Percentiles rank a stretch among this genome's conserved stretches.
Evolutionary conservation across 2,113 vertebrate genomes (phyloP).

Genomic region (Aphelocoma coerulescens): DNA sequence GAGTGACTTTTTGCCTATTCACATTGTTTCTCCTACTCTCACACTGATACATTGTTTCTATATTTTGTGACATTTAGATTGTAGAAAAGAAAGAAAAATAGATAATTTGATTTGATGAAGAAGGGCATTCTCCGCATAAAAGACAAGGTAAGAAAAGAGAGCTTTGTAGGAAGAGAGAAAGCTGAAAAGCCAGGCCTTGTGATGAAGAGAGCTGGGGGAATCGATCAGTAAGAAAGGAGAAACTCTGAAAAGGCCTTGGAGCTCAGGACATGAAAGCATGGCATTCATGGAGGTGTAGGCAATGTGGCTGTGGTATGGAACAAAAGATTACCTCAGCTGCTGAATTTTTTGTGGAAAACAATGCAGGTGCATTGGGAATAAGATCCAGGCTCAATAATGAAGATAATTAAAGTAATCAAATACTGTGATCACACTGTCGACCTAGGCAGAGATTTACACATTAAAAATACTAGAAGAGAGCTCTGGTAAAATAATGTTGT

Average conservation of each 20-base stretch:
- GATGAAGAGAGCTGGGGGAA: neutral
- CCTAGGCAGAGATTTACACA: neutral
- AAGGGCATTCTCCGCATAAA: neutral
- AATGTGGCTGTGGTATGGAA: neutral
- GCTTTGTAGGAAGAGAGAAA: neutral
- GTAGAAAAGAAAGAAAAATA: neutral
- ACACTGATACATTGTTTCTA: neutral
- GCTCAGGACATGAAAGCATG: neutral
- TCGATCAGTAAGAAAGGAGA: neutral
- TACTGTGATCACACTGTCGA: neutral
- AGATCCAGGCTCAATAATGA: neutral
- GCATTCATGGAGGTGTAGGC: neutral
- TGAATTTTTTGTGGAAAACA: neutral
- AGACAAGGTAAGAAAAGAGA: neutral
- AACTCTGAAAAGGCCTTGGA: constrained; percentile 12
- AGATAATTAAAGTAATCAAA: neutral
- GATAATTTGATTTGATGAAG: neutral
- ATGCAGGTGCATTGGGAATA: neutral
- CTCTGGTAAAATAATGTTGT: neutral
- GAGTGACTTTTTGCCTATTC: neutral
- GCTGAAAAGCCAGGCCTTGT: neutral
- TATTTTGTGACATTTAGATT: neutral
- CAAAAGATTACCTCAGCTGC: neutral
- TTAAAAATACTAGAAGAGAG: neutral
- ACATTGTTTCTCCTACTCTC: neutral